Percentiles rank a stretch among this genome's conserved stretches.
These are phyloP conservation scores for Oreohelix idahoensis DNA, from an alignment of 1,140 invertebrate genomes.

Conservation along the genomic window DNA sequence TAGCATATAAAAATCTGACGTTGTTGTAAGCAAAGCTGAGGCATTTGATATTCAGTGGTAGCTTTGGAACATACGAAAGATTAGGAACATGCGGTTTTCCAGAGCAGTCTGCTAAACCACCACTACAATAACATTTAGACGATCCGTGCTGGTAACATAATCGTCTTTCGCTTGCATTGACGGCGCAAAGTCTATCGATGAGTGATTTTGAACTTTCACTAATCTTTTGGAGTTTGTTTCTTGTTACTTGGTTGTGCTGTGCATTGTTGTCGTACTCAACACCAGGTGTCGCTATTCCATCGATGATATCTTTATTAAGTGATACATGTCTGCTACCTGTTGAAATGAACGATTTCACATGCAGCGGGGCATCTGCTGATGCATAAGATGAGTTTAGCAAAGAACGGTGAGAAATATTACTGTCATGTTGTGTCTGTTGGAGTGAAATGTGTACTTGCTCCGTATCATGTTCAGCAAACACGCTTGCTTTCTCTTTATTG, in stretches of 20 bases:
- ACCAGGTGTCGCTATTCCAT: too few relatives aligned
- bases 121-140: constrained; percentile 10
- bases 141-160: neutral
- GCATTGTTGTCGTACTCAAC: neutral
- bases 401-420: too few relatives aligned
- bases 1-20: neutral
- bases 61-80: neutral
- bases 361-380: too few relatives aligned
- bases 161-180: neutral
- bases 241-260: neutral
- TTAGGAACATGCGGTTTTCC: constrained; percentile 11
- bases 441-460: too few relatives aligned
- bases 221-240: neutral
- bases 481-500: too few relatives aligned
- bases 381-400: too few relatives aligned
- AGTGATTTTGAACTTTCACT: neutral
- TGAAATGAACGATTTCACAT: too few relatives aligned
- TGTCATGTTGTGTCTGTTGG: too few relatives aligned
- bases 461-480: too few relatives aligned
- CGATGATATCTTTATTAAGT: too few relatives aligned
- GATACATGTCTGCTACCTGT: too few relatives aligned
- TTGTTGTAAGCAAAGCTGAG: constrained; percentile 18
- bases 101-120: constrained; percentile 19
- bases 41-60: constrained; percentile 9
- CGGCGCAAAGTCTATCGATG: neutral